These are phyloP conservation scores for Schizopygopsis malacanthus DNA, from an alignment of 2,797 vertebrate species.

Conservation along the genomic window DNA sequence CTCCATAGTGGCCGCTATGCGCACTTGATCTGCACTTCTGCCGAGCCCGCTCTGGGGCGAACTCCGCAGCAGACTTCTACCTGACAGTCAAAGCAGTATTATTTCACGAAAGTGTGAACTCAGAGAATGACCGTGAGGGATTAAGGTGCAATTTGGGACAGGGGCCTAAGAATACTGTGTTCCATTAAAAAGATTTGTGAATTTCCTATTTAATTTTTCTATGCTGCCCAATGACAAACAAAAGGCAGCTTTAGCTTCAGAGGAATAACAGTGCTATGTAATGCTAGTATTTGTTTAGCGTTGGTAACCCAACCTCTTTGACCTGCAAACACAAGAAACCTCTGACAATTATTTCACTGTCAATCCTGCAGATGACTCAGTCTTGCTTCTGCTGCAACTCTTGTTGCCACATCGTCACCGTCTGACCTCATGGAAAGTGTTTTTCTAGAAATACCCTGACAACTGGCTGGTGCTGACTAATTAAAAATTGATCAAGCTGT, in stretches of 20 bases:
- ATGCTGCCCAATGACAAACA: background rate
- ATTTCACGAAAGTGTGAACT: too few relatives aligned
- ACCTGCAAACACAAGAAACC: background rate
- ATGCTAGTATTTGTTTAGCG: background rate
- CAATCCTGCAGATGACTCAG: slow-evolving; percentile 10
- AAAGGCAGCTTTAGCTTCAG: background rate
- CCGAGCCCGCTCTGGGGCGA: too few relatives aligned
- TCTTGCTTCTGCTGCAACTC: slow-evolving; percentile 59
- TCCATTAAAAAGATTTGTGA: too few relatives aligned
- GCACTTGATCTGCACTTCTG: too few relatives aligned
- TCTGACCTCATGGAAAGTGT: slow-evolving; percentile 62
- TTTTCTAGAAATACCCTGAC: slow-evolving; percentile 64
- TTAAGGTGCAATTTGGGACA: too few relatives aligned
- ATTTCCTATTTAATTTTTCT: background rate
- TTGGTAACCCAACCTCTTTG: too few relatives aligned
- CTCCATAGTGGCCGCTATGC: too few relatives aligned
- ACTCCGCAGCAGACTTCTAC: too few relatives aligned
- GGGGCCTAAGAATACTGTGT: background rate
- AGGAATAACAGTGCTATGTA: background rate
- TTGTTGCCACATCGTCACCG: slow-evolving; percentile 44
- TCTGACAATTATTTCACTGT: slow-evolving; percentile 4
- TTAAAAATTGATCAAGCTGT: slow-evolving; percentile 67
- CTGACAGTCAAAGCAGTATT: too few relatives aligned
- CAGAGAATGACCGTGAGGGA: too few relatives aligned
- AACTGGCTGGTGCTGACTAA: slow-evolving; percentile 58